These are phyloP conservation scores for Amblyopsis hoosieri DNA, from an alignment of 2,797 vertebrate species.

Conservation along the genomic window DNA sequence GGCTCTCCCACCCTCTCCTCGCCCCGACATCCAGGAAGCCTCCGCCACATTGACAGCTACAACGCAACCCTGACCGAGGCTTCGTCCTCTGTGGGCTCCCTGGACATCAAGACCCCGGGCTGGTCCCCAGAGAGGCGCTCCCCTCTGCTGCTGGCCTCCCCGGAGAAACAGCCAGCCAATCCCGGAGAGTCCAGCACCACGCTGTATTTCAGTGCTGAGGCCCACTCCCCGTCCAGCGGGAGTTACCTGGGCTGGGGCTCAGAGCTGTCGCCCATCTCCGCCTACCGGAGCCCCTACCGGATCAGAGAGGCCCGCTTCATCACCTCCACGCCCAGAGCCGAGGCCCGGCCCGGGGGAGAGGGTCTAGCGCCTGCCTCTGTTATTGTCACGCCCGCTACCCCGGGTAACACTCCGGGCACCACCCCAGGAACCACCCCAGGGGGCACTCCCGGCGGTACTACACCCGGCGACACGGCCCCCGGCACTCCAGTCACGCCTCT, in stretches of 20 bases:
- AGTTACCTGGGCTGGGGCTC: constrained; percentile 60
- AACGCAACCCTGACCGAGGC: constrained; percentile 48
- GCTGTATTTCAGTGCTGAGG: constrained; percentile 79
- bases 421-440: constrained; percentile 71
- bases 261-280: constrained; percentile 73
- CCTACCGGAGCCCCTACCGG: constrained; percentile 70
- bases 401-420: constrained; percentile 62
- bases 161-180: constrained; percentile 51
- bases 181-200: constrained; percentile 71
- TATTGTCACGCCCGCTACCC: constrained; percentile 68
- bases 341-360: constrained; percentile 46
- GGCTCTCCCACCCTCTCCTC: constrained; percentile 69
- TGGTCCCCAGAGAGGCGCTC: constrained; percentile 65
- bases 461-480: constrained; percentile 20
- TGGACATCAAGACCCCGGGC: constrained; percentile 69
- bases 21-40: constrained; percentile 51
- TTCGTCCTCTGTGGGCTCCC: constrained; percentile 59
- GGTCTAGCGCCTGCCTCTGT: constrained; percentile 51
- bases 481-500: constrained; percentile 52
- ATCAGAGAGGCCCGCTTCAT: constrained; percentile 75
- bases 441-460: constrained; percentile 55
- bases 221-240: constrained; percentile 56
- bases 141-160: constrained; percentile 64
- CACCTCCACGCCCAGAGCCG: constrained; percentile 82
- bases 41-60: constrained; percentile 70